These are phyloP conservation scores for Patella depressa DNA, from an alignment of 2,888 invertebrate genomes.

Conservation along the genomic window DNA sequence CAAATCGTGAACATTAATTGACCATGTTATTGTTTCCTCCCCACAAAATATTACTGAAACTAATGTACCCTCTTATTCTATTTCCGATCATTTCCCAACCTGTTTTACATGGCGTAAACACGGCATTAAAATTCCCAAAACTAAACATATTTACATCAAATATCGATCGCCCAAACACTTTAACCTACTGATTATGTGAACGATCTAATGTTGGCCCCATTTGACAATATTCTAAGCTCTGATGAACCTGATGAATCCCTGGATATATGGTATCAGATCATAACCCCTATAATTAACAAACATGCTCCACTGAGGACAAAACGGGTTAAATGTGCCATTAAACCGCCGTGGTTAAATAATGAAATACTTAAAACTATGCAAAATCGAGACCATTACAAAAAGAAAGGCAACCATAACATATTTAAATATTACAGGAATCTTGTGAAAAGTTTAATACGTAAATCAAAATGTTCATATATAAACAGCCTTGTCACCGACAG, in stretches of 20 bases:
- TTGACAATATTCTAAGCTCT: background rate
- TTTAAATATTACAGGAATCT: background rate
- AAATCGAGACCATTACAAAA: background rate
- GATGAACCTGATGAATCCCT: too few species aligned
- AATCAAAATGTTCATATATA: background rate
- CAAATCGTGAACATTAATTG: background rate
- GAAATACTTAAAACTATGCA: background rate
- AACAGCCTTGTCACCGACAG: background rate
- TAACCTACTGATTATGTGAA: background rate
- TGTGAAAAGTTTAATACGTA: background rate
- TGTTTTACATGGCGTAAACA: background rate
- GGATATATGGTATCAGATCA: too few species aligned
- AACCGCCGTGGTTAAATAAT: background rate
- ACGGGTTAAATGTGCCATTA: background rate
- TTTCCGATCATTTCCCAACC: conserved; percentile 1
- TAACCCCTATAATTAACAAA: too few species aligned
- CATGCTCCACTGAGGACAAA: too few species aligned
- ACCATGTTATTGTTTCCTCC: background rate
- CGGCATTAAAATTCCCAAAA: background rate
- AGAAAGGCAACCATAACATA: background rate
- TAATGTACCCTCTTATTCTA: background rate
- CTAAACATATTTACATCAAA: background rate
- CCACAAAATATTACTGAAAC: background rate
- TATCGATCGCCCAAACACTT: background rate
- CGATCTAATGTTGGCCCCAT: background rate